Conservation (phyloP, 2,113 vertebrate species). For the Podarcis cretensis region DNA sequence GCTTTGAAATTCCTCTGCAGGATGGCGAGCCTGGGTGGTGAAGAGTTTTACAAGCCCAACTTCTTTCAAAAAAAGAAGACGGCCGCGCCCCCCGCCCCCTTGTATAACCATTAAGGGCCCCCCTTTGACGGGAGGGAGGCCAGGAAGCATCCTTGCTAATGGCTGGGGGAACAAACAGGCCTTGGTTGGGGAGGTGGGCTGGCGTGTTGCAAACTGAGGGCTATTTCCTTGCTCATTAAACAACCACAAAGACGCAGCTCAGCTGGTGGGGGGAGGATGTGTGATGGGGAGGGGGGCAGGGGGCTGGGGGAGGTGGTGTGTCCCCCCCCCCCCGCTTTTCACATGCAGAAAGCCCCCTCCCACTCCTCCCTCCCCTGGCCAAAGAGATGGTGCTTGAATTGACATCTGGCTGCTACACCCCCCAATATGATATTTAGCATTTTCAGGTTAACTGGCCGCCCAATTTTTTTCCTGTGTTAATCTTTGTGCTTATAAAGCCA, state of each 20-base stretch:
- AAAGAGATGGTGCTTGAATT: neutral
- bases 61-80: too few species aligned
- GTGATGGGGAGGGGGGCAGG: neutral
- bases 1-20: too few species aligned
- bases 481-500: neutral
- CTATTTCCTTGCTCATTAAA: neutral
- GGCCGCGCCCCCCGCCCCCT: too few species aligned
- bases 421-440: neutral
- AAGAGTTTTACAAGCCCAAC: too few species aligned
- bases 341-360: neutral
- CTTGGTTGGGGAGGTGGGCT: neutral
- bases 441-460: neutral
- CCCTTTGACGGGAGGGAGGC: too few species aligned
- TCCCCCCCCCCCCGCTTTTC: neutral
- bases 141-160: neutral
- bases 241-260: neutral
- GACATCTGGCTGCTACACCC: neutral
- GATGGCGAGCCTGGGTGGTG: too few species aligned
- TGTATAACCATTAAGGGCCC: too few species aligned
- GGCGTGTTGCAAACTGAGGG: neutral
- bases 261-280: neutral
- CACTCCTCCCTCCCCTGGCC: neutral
- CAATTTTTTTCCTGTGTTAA: neutral
- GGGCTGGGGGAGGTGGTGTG: neutral
- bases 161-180: neutral